These are phyloP conservation scores for Oxytorus armatus DNA, from an alignment of 2,888 invertebrate genomes.

Conservation along the genomic window DNA sequence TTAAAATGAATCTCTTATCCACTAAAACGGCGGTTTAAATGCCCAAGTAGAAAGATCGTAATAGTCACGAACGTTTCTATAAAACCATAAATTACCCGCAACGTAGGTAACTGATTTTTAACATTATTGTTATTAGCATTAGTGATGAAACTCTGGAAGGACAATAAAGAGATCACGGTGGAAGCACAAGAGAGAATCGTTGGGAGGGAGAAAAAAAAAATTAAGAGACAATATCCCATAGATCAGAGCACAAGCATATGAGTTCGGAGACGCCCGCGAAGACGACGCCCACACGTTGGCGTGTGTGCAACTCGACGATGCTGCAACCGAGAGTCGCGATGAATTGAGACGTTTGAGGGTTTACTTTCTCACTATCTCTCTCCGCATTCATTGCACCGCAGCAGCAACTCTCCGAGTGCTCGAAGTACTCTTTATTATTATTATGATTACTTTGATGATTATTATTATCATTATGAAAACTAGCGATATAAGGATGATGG, in stretches of 20 bases:
- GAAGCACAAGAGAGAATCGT: background rate
- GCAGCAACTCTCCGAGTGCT: too few species aligned
- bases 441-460: conserved; percentile 8
- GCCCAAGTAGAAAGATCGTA: too few species aligned
- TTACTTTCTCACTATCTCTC: conserved; percentile 34
- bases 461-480: conserved; percentile 6
- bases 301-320: conserved; percentile 47
- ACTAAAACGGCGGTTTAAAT: too few species aligned
- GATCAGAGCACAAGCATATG: conserved; percentile 28
- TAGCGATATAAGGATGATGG: conserved; percentile 17
- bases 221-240: conserved; percentile 42
- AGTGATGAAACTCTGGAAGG: background rate
- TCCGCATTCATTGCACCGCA: too few species aligned
- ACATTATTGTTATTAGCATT: background rate
- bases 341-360: conserved; percentile 67
- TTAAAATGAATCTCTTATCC: too few species aligned
- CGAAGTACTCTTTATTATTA: conserved; percentile 25
- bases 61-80: too few species aligned
- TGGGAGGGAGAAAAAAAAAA: conserved; percentile 5
- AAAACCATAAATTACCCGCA: background rate
- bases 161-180: background rate
- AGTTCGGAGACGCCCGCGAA: conserved; percentile 39
- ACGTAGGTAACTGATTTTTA: background rate
- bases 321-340: conserved; percentile 39
- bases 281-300: conserved; percentile 60